Evolutionary conservation across 2,113 vertebrate genomes (phyloP).

Genomic region (Erinaceus europaeus): DNA sequence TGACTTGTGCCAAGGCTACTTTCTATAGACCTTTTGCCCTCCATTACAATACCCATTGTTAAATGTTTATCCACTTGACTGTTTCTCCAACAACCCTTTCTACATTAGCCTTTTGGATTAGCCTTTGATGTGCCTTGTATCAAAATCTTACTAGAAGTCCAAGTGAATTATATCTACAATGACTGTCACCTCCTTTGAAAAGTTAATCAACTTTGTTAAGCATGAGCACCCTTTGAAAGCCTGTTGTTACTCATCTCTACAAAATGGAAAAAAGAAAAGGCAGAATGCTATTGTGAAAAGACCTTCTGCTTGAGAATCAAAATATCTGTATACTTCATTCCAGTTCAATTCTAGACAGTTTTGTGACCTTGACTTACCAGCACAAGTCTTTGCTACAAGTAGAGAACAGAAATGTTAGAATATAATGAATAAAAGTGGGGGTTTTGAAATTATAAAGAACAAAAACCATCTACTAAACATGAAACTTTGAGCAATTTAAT

Average conservation of each 20-base stretch:
- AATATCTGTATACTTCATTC: not conserved
- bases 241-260: not conserved
- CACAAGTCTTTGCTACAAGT: not conserved
- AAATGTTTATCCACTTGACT: slow-evolving; percentile 65
- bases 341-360: not conserved
- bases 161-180: slow-evolving; percentile 72
- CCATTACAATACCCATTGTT: slow-evolving; percentile 31
- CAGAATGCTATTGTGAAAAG: not conserved
- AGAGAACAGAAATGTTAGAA: not conserved
- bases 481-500: not conserved
- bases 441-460: not conserved
- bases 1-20: not conserved
- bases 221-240: slow-evolving; percentile 60
- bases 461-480: not conserved
- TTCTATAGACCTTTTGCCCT: slow-evolving; percentile 26
- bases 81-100: slow-evolving; percentile 54
- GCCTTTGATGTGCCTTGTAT: slow-evolving; percentile 72
- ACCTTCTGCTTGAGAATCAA: not conserved
- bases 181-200: slow-evolving; percentile 70
- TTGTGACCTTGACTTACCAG: not conserved
- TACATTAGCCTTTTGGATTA: slow-evolving; percentile 76
- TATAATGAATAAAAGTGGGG: not conserved
- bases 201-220: slow-evolving; percentile 76
- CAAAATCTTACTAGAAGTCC: slow-evolving; percentile 75
- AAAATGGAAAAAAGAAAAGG: not conserved